Base-by-base conservation (phyloP, 2,888 invertebrate species). In the Coelinius sp. region DNA sequence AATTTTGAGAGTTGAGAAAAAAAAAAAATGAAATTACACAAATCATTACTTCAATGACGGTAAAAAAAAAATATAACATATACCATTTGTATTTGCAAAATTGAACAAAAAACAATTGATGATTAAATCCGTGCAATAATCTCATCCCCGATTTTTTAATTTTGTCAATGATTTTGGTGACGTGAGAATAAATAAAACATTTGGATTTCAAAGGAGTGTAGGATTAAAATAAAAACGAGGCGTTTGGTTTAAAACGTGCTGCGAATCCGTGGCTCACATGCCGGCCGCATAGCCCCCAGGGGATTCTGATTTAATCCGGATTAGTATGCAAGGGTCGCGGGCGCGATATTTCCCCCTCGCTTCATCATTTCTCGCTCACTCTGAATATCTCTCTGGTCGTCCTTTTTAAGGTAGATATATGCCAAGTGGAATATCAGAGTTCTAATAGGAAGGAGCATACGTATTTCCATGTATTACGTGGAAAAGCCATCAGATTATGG, bases 271-370 rank as follows among this genome's bases (percentile, higher is more conserved):
- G 81, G 82, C 81, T 86, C 84, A 83, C 17, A 59, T 59, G 81
- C 83, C 79, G 79, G 84, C 82, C 85, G 77, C 81, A 83, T 82
- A 82, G 82, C 81, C 63, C 75, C 82, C 20, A 6, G 78, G 83
- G 82, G 83, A 84, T 85, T 85, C 78, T 78, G 80, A 82, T 81
- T 84, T 86, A 87, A 87, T 87, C 87, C 87, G 87, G 86, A 87
- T 87, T 87, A 87, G 84, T 83, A 80, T 78, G 80, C 81, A 83
- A 86, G 87, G 87, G 86, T 87, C 86, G 86, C 56, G 65, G 46
- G 56, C 56, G 59, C 83, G 84, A 85, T 87, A 84, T 85, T 85
- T 83, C 82, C 78, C 83, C 81, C 70, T 71, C 71, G 67, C 62
- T 66, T 67, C 64, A 66, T 62, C 59, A n/a, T n/a, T n/a, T 72